phyloP scores from a whole-genome alignment of 1,140 invertebrate genomes.

The Muscidifurax raptorellus region DNA sequence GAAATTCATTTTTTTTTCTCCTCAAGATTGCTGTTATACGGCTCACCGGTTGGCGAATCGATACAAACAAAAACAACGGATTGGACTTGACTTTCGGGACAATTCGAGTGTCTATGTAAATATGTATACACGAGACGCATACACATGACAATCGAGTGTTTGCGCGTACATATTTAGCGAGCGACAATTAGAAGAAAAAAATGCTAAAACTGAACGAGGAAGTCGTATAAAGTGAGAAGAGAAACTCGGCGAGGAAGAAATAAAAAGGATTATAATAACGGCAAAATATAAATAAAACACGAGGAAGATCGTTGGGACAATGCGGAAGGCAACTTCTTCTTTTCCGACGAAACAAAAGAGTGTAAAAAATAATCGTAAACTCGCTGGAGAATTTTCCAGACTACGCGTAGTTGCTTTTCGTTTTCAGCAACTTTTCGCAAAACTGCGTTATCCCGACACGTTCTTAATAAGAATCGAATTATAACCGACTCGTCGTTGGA shows the following conservation, averaged over 20 bases:
- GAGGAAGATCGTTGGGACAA: background rate
- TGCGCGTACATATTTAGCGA: background rate
- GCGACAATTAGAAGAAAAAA: background rate
- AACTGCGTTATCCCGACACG: conserved; percentile 6
- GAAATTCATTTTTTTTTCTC: background rate
- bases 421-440: conserved; percentile 21
- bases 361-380: background rate
- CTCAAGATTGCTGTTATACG: background rate
- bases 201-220: background rate
- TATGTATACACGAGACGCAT: background rate
- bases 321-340: too few species aligned
- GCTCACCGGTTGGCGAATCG: too few species aligned
- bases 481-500: background rate
- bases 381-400: conserved; percentile 5
- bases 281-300: background rate
- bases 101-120: conserved; percentile 10
- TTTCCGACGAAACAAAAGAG: background rate
- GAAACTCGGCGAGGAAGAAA: background rate
- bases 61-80: background rate
- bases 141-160: background rate
- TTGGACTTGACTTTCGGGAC: too few species aligned
- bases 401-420: background rate
- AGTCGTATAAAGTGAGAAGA: too few species aligned
- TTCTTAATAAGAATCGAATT: conserved; percentile 40
- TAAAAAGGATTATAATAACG: background rate